Conservation (phyloP, 2,888 invertebrate species). For the Diaperis boleti region DNA sequence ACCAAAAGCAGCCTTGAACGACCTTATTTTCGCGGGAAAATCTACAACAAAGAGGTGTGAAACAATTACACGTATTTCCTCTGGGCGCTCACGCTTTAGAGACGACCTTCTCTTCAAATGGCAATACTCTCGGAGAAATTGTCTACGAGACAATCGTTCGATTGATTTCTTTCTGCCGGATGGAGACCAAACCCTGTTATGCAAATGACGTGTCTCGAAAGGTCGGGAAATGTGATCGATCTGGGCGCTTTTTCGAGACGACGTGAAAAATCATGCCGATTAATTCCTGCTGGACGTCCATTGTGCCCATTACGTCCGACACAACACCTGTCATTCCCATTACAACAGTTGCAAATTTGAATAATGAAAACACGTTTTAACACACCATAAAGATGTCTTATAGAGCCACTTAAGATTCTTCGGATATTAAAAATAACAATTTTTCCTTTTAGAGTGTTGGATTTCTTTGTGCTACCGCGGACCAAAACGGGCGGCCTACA, state of each 20-base stretch:
- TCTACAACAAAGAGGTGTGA: conserved; percentile 37
- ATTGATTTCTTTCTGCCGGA: conserved; percentile 31
- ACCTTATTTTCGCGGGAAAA: conserved; percentile 37
- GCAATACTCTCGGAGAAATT: conserved; percentile 31
- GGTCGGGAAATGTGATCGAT: conserved; percentile 37
- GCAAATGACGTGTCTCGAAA: conserved; percentile 34
- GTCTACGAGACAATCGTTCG: conserved; percentile 7
- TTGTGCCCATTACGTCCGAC: conserved; percentile 17
- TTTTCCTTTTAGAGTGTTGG: conserved; percentile 35
- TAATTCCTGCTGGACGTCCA: conserved; percentile 12
- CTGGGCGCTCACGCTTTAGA: conserved; percentile 36
- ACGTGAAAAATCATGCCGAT: conserved; percentile 17
- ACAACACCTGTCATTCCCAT: conserved; percentile 34
- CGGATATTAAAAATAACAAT: conserved; percentile 33
- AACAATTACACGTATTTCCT: conserved; percentile 34
- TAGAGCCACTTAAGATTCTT: conserved; percentile 37
- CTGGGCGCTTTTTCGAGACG: conserved; percentile 1
- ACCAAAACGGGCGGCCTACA: background rate
- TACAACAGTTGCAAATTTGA: conserved; percentile 35
- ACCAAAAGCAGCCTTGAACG: conserved; percentile 33
- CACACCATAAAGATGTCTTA: conserved; percentile 37
- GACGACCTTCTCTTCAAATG: conserved; percentile 38
- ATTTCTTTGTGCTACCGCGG: conserved; percentile 33
- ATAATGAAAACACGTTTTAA: conserved; percentile 38
- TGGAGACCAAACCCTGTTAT: conserved; percentile 30